phyloP scores from a whole-genome alignment of 2,888 invertebrate genomes.

The Spilarctia lutea region DNA sequence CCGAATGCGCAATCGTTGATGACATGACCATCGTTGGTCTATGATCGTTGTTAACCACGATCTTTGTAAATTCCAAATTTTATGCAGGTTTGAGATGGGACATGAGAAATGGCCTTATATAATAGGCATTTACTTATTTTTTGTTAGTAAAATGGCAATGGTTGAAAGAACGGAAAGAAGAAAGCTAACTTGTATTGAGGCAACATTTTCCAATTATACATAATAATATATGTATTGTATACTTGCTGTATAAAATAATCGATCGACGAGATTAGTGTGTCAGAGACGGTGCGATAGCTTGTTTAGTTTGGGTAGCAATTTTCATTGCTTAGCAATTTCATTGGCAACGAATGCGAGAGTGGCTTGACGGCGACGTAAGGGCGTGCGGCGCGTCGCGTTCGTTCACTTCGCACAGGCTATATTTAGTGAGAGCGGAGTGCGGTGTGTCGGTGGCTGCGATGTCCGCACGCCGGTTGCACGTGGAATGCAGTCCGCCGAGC shows the following conservation, averaged over 20 bases:
- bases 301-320: constrained; percentile 24
- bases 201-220: neutral
- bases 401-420: constrained; percentile 81
- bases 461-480: constrained; percentile 66
- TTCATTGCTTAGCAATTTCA: constrained; percentile 51
- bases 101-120: neutral
- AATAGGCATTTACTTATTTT: constrained; percentile 1
- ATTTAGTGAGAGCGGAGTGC: constrained; percentile 78
- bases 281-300: constrained; percentile 23
- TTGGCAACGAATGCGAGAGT: constrained; percentile 43
- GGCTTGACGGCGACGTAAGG: constrained; percentile 42
- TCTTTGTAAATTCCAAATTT: too few relatives aligned
- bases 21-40: neutral
- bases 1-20: neutral
- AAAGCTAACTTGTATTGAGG: neutral
- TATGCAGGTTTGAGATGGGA: neutral
- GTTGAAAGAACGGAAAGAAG: too few relatives aligned
- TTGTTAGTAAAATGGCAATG: neutral
- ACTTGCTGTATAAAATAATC: constrained; percentile 28
- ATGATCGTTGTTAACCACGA: neutral
- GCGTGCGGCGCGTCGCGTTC: constrained; percentile 64
- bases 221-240: neutral
- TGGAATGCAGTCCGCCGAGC: constrained; percentile 73
- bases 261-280: constrained; percentile 22
- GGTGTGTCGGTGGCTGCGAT: constrained; percentile 50